A percentile compares a stretch with the other conserved stretches of the same genome.
Conservation (phyloP, 1,140 invertebrate species). For the Drosophila miranda region DNA sequence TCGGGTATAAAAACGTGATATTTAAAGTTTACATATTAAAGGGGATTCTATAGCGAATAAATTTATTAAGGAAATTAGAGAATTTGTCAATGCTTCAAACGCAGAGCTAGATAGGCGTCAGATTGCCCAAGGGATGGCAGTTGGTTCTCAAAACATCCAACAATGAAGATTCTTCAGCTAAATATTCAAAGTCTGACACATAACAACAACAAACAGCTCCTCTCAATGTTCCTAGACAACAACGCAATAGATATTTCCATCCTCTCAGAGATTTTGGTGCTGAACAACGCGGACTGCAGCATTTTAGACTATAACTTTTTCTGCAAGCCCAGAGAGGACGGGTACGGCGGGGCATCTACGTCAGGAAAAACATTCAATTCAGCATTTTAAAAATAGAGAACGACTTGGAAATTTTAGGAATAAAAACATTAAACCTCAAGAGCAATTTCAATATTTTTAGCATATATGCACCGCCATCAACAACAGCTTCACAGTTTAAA, state of each 20-base stretch:
- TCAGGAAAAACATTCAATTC: background rate
- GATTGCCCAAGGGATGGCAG: no score
- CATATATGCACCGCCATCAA: background rate
- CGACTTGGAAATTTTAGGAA: background rate
- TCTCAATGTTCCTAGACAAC: background rate
- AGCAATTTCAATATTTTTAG: background rate
- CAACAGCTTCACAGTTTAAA: background rate
- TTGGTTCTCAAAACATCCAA: no score
- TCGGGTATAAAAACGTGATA: no score
- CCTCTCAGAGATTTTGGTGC: background rate
- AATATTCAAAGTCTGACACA: background rate
- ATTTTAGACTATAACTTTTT: background rate
- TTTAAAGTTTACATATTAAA: no score
- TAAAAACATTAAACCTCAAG: background rate
- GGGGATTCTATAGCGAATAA: no score
- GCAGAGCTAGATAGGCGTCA: no score
- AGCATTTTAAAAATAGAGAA: background rate
- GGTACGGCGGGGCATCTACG: no score
- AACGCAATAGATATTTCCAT: background rate
- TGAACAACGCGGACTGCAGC: background rate
- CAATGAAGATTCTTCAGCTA: background rate
- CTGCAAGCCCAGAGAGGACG: background rate
- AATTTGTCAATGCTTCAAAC: background rate
- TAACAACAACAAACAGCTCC: background rate
- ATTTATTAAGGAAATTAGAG: background rate